Evolutionary conservation across 2,888 invertebrate species (phyloP).

Genomic region (Brassicogethes aeneus): DNA sequence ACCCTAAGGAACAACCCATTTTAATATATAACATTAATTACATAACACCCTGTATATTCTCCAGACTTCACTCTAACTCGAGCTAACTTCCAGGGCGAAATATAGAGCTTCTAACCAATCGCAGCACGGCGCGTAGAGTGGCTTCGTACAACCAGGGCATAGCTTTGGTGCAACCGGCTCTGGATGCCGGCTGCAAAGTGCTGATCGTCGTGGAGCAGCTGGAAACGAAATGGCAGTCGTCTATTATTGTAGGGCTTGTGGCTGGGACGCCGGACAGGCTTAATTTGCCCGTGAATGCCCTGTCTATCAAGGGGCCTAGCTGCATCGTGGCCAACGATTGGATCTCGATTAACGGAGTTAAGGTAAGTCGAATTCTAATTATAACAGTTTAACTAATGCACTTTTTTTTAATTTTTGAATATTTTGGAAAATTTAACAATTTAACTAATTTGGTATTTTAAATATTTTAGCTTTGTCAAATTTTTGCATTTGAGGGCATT

Average conservation of each 20-base stretch:
- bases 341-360: conserved; percentile 71
- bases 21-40: too few species aligned
- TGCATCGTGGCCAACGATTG: conserved; percentile 79
- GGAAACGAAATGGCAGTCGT: conserved; percentile 46
- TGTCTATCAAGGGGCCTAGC: conserved; percentile 68
- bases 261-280: conserved; percentile 61
- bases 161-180: conserved; percentile 50
- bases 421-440: not conserved
- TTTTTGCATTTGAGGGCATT: not conserved
- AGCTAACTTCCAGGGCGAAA: conserved; percentile 50
- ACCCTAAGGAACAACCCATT: too few species aligned
- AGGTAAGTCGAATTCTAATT: too few species aligned
- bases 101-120: conserved; percentile 57
- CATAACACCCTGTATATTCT: too few species aligned
- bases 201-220: conserved; percentile 40
- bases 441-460: not conserved
- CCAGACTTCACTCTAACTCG: too few species aligned
- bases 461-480: not conserved
- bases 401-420: conserved; percentile 7
- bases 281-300: conserved; percentile 58
- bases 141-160: conserved; percentile 80
- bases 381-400: conserved; percentile 12
- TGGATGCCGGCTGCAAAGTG: conserved; percentile 28
- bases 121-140: conserved; percentile 60
- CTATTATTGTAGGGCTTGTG: conserved; percentile 72